Evolutionary conservation across 2,797 vertebrate genomes (phyloP).

Genomic region (Megalops cyprinoides): DNA sequence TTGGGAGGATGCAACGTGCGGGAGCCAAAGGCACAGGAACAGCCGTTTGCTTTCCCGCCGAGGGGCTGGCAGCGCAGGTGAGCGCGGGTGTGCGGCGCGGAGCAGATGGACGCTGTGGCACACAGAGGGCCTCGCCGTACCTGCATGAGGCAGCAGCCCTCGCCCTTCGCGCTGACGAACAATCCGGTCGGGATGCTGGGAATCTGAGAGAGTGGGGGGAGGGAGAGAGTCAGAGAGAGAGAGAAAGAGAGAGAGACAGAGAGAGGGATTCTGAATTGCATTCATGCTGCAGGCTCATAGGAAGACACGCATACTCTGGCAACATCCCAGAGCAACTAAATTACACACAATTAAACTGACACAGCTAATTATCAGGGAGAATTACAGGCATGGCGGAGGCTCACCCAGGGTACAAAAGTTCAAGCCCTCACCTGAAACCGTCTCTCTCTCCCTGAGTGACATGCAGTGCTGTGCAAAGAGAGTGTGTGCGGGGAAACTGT

Average conservation of each 20-base stretch:
- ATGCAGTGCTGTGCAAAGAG: not conserved
- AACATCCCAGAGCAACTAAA: slow-evolving; percentile 59
- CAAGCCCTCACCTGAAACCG: slow-evolving; percentile 55
- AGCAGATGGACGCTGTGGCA: not conserved
- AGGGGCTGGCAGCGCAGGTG: slow-evolving; percentile 41
- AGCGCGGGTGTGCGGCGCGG: not conserved
- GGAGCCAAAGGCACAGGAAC: slow-evolving; percentile 36
- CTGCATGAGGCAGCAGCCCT: slow-evolving; percentile 96
- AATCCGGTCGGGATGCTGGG: slow-evolving; percentile 92
- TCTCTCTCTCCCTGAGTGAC: slow-evolving; percentile 28
- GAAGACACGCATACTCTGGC: slow-evolving; percentile 63
- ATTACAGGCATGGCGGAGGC: slow-evolving; percentile 56
- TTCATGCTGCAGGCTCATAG: slow-evolving; percentile 58
- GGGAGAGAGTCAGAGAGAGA: too few relatives aligned
- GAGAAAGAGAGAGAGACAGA: slow-evolving; percentile 1
- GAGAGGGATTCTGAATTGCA: slow-evolving; percentile 20
- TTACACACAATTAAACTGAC: slow-evolving; percentile 70
- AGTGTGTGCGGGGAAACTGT: not conserved
- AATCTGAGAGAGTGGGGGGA: slow-evolving; percentile 70
- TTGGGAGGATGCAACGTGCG: slow-evolving; percentile 56
- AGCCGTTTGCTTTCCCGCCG: slow-evolving; percentile 35
- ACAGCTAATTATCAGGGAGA: slow-evolving; percentile 62
- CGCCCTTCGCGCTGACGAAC: slow-evolving; percentile 92
- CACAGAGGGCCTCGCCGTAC: slow-evolving; percentile 62
- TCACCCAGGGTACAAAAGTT: slow-evolving; percentile 24